These are phyloP conservation scores for Adelges cooleyi DNA, from an alignment of 1,140 invertebrate species.

Conservation along the genomic window DNA sequence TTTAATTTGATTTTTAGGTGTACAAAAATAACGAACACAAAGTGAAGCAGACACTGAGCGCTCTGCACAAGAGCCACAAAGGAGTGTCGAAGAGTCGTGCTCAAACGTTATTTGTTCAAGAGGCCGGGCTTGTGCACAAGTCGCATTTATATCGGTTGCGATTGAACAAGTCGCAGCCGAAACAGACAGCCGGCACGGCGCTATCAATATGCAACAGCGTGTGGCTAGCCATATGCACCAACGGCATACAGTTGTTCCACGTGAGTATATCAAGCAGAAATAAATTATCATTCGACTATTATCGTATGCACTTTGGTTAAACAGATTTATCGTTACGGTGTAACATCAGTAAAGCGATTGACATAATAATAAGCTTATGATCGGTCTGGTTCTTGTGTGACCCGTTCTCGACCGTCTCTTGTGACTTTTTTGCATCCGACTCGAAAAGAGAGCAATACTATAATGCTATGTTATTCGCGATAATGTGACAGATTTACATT, in stretches of 20 bases:
- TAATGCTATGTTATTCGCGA: too few species aligned
- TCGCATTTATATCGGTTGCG: conserved; percentile 81
- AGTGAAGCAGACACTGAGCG: conserved; percentile 46
- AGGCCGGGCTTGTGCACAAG: conserved; percentile 73
- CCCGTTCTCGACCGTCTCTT: too few species aligned
- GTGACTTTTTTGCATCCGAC: too few species aligned
- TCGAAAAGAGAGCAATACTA: too few species aligned
- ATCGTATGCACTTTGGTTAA: too few species aligned
- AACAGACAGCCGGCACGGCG: conserved; percentile 47
- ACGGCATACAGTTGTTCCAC: conserved; percentile 70
- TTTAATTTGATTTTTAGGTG: conserved; percentile 39
- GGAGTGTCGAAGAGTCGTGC: conserved; percentile 64
- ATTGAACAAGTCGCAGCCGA: conserved; percentile 63
- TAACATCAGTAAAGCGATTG: too few species aligned
- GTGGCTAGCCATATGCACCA: conserved; percentile 69
- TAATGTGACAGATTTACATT: too few species aligned
- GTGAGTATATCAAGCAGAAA: too few species aligned
- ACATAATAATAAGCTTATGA: too few species aligned
- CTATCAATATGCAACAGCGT: conserved; percentile 37
- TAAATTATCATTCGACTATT: too few species aligned
- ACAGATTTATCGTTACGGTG: too few species aligned
- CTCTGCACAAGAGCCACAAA: conserved; percentile 59
- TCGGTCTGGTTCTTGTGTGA: too few species aligned
- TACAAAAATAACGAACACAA: conserved; percentile 40
- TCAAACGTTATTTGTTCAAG: conserved; percentile 72